Percentiles rank a stretch among this genome's conserved stretches.
Evolutionary conservation across 2,888 invertebrate genomes (phyloP).

Genomic region (Spilosoma lubricipeda): DNA sequence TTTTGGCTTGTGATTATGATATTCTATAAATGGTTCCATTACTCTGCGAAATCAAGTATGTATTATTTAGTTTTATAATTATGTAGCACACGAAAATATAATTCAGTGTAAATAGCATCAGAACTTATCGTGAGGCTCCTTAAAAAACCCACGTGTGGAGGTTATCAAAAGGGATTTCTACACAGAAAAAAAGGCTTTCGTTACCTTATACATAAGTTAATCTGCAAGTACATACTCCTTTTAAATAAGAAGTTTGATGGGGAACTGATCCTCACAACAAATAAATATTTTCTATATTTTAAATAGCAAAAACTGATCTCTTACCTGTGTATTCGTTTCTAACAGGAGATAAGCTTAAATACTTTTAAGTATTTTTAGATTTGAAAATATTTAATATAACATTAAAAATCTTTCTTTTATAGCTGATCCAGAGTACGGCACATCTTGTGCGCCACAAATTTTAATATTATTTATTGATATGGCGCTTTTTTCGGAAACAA

Average conservation of each 20-base stretch:
- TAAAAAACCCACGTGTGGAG: too few species aligned
- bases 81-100: not conserved
- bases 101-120: not conserved
- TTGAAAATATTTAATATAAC: not conserved
- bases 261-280: not conserved
- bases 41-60: constrained; percentile 69
- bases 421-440: constrained; percentile 55
- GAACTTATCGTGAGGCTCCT: not conserved
- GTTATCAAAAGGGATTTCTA: too few species aligned
- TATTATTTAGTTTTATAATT: constrained; percentile 9
- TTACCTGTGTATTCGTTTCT: not conserved
- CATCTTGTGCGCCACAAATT: constrained; percentile 90
- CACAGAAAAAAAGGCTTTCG: not conserved
- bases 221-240: not conserved
- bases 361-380: not conserved
- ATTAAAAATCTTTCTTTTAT: constrained; percentile 12
- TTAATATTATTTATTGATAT: constrained; percentile 93
- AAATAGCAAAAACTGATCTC: not conserved
- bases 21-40: constrained; percentile 94
- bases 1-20: constrained; percentile 95
- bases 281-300: too few species aligned
- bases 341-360: not conserved
- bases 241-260: not conserved
- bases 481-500: constrained; percentile 83
- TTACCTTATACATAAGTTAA: not conserved